phyloP scores from a whole-genome alignment of 2,888 invertebrate species.

The Camponotus fellah region DNA sequence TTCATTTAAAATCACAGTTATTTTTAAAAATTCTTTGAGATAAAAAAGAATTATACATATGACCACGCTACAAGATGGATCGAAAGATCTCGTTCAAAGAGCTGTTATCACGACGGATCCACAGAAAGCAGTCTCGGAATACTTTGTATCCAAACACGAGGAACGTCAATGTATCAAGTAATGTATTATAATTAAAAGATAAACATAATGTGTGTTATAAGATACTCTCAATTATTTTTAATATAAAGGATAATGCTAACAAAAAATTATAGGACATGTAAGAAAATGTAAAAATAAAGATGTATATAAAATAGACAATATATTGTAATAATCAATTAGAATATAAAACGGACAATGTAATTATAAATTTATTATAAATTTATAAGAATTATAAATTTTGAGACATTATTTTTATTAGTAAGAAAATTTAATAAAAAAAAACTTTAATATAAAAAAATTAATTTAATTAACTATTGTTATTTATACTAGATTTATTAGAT shows the following conservation, averaged over 20 bases:
- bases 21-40: not conserved
- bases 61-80: constrained; percentile 26
- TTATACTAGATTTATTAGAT: not conserved
- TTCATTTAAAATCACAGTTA: constrained; percentile 17
- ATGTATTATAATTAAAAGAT: constrained; percentile 40
- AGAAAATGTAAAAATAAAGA: constrained; percentile 10
- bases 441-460: not conserved
- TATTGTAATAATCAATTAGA: not conserved
- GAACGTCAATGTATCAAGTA: constrained; percentile 87
- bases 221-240: not conserved
- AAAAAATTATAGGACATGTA: not conserved
- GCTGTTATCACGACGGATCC: constrained; percentile 77
- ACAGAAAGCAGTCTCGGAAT: constrained; percentile 87
- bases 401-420: not conserved
- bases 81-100: constrained; percentile 70
- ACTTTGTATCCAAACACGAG: constrained; percentile 87
- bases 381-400: not conserved
- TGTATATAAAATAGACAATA: not conserved
- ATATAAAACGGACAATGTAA: not conserved
- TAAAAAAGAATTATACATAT: constrained; percentile 38
- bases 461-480: not conserved
- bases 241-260: not conserved
- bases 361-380: too few species aligned
- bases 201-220: not conserved
- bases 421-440: constrained; percentile 10